Conservation (phyloP, 2,797 vertebrate genomes). For the Neosilurus mollespiculum region DNA sequence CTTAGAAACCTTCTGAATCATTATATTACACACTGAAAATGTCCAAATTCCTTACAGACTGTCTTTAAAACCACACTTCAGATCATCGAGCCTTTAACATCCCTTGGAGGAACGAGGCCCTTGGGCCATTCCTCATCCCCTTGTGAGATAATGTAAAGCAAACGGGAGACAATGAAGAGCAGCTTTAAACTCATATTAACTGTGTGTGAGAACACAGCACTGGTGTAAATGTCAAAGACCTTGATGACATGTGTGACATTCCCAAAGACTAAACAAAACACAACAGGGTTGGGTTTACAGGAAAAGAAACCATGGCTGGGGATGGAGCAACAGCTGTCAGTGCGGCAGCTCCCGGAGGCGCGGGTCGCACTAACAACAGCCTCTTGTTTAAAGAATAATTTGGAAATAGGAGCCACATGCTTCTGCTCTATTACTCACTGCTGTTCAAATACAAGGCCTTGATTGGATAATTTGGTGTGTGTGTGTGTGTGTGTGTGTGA, state of each 20-base stretch:
- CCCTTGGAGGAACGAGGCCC: not conserved
- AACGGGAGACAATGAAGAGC: constrained; percentile 67
- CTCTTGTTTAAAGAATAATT: constrained; percentile 71
- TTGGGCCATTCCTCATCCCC: constrained; percentile 7
- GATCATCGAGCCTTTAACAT: not conserved
- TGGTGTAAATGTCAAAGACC: constrained; percentile 54
- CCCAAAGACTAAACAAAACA: constrained; percentile 72
- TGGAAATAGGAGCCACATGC: constrained; percentile 76
- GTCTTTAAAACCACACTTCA: not conserved
- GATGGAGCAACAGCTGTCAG: constrained; percentile 64
- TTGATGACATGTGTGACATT: constrained; percentile 66
- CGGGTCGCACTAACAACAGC: constrained; percentile 61
- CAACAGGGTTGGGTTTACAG: constrained; percentile 43
- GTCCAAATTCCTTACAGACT: not conserved
- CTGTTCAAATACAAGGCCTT: constrained; percentile 66
- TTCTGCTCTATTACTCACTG: constrained; percentile 65
- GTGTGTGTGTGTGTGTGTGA: constrained; percentile 7
- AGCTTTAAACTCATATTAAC: constrained; percentile 49
- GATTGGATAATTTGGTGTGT: constrained; percentile 70
- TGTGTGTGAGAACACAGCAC: not conserved
- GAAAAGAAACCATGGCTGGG: constrained; percentile 19
- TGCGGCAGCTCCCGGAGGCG: not conserved
- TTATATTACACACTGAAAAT: not conserved
- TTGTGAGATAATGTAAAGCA: constrained; percentile 69
- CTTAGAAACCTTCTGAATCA: not conserved